Evolutionary conservation across 2,797 vertebrate genomes (phyloP), one percentile per base, ranked within the genome.

Genomic region (Liasis olivaceus): DNA sequence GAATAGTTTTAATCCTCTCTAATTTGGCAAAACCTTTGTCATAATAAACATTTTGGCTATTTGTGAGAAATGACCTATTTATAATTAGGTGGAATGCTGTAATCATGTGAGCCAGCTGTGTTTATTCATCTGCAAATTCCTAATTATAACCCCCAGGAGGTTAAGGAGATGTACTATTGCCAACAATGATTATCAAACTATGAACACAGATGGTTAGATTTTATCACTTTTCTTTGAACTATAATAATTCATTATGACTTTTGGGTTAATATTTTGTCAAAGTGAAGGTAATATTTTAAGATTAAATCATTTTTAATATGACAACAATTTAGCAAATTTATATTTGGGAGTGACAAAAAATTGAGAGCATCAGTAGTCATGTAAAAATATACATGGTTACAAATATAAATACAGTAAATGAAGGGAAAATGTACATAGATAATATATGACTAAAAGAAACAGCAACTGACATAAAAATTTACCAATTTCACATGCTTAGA

Each of bases 81-180:
- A 14, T 63, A 87, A 93, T 90, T 87, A 93, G 63, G 47, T 69
- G 63, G 63, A 59, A 51, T 60, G 47, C 26, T 54, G 13, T 66
- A 92, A 81, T 92, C 62, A 90, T 66, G 28, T 59, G 9, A 90
- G 77, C 56, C 72, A 72, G 60, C 89, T 90, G 85, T 86, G 36
- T 66, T 88, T 93, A 91, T 89, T 93, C 86, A 85, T 91, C 87
- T 91, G 87, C 85, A 84, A 28, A 62, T 88, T 92, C 36, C 89
- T 92, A 92, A 90, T 90, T 47, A 77, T 69, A 84, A 90, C 2
- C 56, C 93, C 20, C 1, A 9, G 0, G 7, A 20, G 93, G 56
- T 12, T 93, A 90, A 92, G 90, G 72, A 89, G 31, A 56, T 77
- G 85, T 81, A 54, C 54, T 51, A 15, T 62, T 58, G 63, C 62